Evolutionary conservation across 2,113 vertebrate species (phyloP), one percentile per base, ranked within the genome.

Genomic region (Hippotragus niger): DNA sequence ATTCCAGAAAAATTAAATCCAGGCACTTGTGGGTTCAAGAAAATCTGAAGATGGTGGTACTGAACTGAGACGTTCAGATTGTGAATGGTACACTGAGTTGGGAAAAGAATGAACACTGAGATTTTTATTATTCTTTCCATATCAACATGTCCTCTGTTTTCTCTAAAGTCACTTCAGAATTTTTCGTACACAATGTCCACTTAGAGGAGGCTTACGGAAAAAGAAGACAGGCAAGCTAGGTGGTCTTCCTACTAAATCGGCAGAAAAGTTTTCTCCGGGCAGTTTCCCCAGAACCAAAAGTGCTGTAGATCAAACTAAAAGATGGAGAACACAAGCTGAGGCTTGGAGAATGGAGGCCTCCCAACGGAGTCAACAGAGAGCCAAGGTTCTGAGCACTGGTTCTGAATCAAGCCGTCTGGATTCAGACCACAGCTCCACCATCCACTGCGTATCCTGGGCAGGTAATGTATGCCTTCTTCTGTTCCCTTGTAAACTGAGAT

Each of bases 351-450:
- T 11, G 40, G 12, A 19, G 6, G 36, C 8, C 27, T n/a, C 16
- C 10, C 2, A 67, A 16, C 0, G 10, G 33, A 81, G n/a, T 29
- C 13, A 29, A 9, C 4, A 5, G 6, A 0, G 3, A 9, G 36
- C 25, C 6, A 2, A 2, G 4, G 4, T 15, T 71, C 2, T 4
- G 16, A 74, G 2, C 19, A 17, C 57, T 1, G 6, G 29, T 8
- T 71, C 92, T 57, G 52, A 82, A 19, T 23, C 5, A 78, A 17
- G 33, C n/a, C 0, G 1, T 25, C 71, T 76, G 52, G 31, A 71
- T 31, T 58, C 57, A 71, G 27, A 53, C 8, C 52, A 47, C 19
- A 29, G 27, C 16, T 19, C 76, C 19, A 43, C 16, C 60, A 14
- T 7, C 31, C 33, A 29, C 14, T 21, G 27, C 2, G 2, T 8